Percentiles rank a stretch among this genome's conserved stretches.
Conservation (phyloP, 1,140 invertebrate species). For the Heterodera schachtii region DNA sequence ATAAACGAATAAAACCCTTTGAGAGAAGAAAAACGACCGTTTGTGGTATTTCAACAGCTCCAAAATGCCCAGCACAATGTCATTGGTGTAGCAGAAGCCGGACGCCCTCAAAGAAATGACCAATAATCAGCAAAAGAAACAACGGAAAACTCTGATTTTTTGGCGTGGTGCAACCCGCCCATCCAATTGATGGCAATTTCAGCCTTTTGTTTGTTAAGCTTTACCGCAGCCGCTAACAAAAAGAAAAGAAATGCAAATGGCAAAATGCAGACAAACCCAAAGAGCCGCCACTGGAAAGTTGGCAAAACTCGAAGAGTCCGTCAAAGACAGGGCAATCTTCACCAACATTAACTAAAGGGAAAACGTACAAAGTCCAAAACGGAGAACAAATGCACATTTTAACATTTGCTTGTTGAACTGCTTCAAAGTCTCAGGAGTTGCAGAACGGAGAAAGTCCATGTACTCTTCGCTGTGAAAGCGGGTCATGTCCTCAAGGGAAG, state of each 20-base stretch:
- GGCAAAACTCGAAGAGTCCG: slow-evolving; percentile 94
- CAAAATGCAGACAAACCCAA: slow-evolving; percentile 70
- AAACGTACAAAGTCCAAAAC: neutral
- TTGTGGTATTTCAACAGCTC: slow-evolving; percentile 77
- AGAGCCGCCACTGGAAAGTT: slow-evolving; percentile 93
- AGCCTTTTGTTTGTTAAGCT: slow-evolving; percentile 91
- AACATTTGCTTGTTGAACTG: slow-evolving; percentile 99
- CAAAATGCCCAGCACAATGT: slow-evolving; percentile 90
- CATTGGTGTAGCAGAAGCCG: slow-evolving; percentile 95
- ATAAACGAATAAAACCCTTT: slow-evolving; percentile 39
- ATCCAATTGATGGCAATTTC: slow-evolving; percentile 99
- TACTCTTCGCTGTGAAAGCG: slow-evolving; percentile 99
- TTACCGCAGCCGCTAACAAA: slow-evolving; percentile 81
- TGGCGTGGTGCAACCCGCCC: slow-evolving; percentile 95
- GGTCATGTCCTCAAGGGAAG: slow-evolving; percentile 99
- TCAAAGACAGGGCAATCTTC: slow-evolving; percentile 98
- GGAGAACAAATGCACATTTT: slow-evolving; percentile 74
- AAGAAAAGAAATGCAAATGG: neutral
- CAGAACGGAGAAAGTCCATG: slow-evolving; percentile 92
- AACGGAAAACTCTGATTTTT: slow-evolving; percentile 79
- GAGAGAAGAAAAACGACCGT: slow-evolving; percentile 46
- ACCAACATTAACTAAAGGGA: slow-evolving; percentile 84
- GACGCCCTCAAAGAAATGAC: slow-evolving; percentile 72
- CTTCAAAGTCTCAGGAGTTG: slow-evolving; percentile 97
- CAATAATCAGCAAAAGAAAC: neutral